A percentile compares a stretch with the other conserved stretches of the same genome.
These are phyloP conservation scores for Macrosoma leucophasiata DNA, from an alignment of 2,888 invertebrate species.

Conservation along the genomic window DNA sequence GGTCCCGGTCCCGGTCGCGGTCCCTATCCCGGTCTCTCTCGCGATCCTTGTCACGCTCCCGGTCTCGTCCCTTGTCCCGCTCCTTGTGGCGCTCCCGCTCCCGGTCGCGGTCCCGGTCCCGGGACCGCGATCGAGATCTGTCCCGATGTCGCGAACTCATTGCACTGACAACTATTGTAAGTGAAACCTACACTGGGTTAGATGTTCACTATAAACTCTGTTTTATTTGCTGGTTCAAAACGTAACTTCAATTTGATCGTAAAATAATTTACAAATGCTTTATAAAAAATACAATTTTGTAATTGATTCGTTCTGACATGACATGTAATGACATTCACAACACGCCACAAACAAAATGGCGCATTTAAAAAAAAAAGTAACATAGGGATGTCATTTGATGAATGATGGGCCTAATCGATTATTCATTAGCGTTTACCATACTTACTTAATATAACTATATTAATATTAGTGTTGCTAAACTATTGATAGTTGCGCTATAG, in stretches of 20 bases:
- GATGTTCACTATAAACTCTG: too few relatives aligned
- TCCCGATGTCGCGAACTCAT: slow-evolving; percentile 54
- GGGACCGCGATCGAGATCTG: slow-evolving; percentile 33
- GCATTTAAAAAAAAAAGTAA: slow-evolving; percentile 6
- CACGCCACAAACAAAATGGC: slow-evolving; percentile 14
- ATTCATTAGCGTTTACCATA: too few relatives aligned
- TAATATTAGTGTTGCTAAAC: too few relatives aligned
- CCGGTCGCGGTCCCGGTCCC: slow-evolving; percentile 37
- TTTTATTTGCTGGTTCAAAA: too few relatives aligned
- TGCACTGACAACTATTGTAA: neutral
- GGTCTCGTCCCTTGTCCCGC: slow-evolving; percentile 42
- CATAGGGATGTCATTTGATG: too few relatives aligned
- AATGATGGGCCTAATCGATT: too few relatives aligned
- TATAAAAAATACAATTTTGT: neutral
- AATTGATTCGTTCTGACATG: neutral
- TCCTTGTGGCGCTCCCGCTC: slow-evolving; percentile 50
- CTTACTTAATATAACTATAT: too few relatives aligned
- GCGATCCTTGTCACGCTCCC: slow-evolving; percentile 38
- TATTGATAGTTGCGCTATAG: too few relatives aligned
- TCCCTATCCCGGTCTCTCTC: slow-evolving; percentile 55
- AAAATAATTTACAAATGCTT: too few relatives aligned
- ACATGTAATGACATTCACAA: neutral
- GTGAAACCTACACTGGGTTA: too few relatives aligned
- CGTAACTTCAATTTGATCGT: too few relatives aligned
- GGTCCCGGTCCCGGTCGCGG: slow-evolving; percentile 46